A percentile compares a stretch with the other conserved stretches of the same genome.
Evolutionary conservation across 1,140 invertebrate genomes (phyloP).

Genomic region (Caerostris darwini): DNA sequence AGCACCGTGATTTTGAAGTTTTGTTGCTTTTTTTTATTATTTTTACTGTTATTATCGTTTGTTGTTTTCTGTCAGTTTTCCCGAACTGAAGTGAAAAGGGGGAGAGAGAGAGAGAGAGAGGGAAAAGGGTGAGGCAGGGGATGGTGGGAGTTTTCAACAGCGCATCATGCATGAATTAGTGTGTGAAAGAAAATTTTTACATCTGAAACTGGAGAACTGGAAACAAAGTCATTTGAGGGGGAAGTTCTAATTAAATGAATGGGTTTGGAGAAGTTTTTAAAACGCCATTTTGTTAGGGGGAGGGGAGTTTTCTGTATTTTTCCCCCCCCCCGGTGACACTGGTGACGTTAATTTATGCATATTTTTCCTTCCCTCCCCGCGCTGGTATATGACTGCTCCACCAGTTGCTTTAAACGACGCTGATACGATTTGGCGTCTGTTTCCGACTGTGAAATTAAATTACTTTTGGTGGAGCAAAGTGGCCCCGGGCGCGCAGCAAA

Average conservation of each 20-base stretch:
- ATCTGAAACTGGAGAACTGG: constrained; percentile 11
- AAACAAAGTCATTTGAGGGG: constrained; percentile 56
- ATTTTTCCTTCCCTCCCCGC: background rate
- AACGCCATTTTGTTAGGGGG: background rate
- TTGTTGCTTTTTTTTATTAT: constrained; percentile 20
- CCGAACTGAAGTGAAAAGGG: background rate
- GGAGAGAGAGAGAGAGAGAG: background rate
- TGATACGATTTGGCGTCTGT: constrained; percentile 33
- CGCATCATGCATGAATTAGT: constrained; percentile 41
- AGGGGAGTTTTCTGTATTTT: constrained; percentile 33
- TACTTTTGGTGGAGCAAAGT: background rate
- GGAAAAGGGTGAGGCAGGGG: background rate
- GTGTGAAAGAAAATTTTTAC: constrained; percentile 10
- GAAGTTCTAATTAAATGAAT: constrained; percentile 73
- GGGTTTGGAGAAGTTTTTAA: constrained; percentile 39
- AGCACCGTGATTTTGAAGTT: constrained; percentile 2
- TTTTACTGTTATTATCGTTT: background rate
- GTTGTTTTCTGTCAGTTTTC: background rate
- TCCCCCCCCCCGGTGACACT: background rate
- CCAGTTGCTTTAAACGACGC: constrained; percentile 40
- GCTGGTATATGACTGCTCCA: background rate
- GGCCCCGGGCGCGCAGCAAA: background rate
- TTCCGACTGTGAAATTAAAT: constrained; percentile 41
- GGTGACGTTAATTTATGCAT: constrained; percentile 59
- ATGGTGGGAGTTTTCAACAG: background rate